A percentile compares a stretch with the other conserved stretches of the same genome.
phyloP scores from a whole-genome alignment of 1,140 invertebrate genomes.

The Diploscapter pachys region DNA sequence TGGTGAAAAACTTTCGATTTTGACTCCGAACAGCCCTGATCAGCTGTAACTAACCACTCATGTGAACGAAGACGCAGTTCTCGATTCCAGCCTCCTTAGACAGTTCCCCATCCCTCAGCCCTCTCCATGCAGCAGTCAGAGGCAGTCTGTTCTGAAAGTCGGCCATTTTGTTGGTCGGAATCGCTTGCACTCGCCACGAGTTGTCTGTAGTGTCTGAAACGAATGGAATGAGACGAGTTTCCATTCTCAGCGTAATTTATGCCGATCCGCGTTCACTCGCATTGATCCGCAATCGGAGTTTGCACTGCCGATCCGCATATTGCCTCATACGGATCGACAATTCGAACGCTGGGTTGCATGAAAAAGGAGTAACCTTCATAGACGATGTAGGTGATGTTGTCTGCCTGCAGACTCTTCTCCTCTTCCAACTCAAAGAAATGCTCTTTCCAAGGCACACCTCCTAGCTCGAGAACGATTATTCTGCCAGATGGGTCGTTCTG shows the following conservation, averaged over 20 bases:
- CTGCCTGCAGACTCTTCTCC: conserved; percentile 68
- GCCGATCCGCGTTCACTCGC: not conserved
- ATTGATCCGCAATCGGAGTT: no score
- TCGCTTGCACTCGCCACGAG: conserved; percentile 76
- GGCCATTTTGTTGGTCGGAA: conserved; percentile 68
- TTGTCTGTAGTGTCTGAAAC: conserved; percentile 63
- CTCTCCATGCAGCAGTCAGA: conserved; percentile 75
- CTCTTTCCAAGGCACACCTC: conserved; percentile 80
- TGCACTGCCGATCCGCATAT: no score
- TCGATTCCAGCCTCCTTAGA: conserved; percentile 70
- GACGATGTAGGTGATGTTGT: conserved; percentile 73
- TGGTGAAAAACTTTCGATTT: no score
- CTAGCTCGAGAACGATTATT: conserved; percentile 70
- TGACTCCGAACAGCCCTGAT: no score
- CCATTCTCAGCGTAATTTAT: not conserved
- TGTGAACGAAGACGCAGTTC: conserved; percentile 80
- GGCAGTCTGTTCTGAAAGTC: conserved; percentile 78
- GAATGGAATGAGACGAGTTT: no score
- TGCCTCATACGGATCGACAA: no score
- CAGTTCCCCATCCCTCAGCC: conserved; percentile 75
- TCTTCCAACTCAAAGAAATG: conserved; percentile 80
- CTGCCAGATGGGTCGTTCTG: conserved; percentile 71
- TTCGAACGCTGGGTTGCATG: no score
- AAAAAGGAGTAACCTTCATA: conserved; percentile 62
- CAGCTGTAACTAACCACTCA: conserved; percentile 51